Evolutionary conservation across 2,113 vertebrate genomes (phyloP), one percentile per base, ranked within the genome.

Genomic region (Burhinus bistriatus): DNA sequence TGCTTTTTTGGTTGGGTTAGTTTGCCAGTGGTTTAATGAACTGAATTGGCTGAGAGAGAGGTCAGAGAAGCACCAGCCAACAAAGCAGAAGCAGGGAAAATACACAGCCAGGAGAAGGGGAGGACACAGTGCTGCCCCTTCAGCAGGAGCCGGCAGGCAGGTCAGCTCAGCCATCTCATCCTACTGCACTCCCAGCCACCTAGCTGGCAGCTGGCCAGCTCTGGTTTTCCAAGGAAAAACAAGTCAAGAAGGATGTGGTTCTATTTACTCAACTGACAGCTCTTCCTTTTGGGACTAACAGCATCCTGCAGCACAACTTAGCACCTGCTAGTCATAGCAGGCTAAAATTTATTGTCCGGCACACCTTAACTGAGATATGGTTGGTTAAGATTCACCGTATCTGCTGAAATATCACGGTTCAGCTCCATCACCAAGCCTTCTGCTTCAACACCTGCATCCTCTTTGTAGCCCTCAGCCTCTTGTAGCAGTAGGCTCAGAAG

Each of bases 21-120:
- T 91, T 95, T 96, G 70, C 54, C 45, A 52, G 5, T 77, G 71
- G 75, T 88, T 90, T 95, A 97, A 94, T 80, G 66, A 93, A 90
- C 36, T 85, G 93, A 90, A 94, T 54, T 95, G 78, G 23, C 92
- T 91, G 49, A 72, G 40, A 72, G 64, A 81, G 61, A 49, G 93
- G 72, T 93, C 87, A 94, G 73, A 93, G 81, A 91, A 95, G 25
- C 73, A 91, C 47, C 52, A 72, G 55, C 25, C 70, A 93, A 83
- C 73, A 93, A 87, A 90, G 61, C 27, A 86, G 34, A 62, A 70
- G 64, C 38, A 68, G 38, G 20, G 55, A 14, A 94, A 87, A 55
- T 30, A 32, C 59, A n/a, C 17, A 59, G 51, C 25, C 47, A 13
- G 36, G 57, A 81, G 76, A 55, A 66, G 10, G 15, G 27, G 22